Evolutionary conservation across 1,140 invertebrate species (phyloP), one percentile per base, ranked within the genome.

Genomic region (Drosophila subpulchrella): DNA sequence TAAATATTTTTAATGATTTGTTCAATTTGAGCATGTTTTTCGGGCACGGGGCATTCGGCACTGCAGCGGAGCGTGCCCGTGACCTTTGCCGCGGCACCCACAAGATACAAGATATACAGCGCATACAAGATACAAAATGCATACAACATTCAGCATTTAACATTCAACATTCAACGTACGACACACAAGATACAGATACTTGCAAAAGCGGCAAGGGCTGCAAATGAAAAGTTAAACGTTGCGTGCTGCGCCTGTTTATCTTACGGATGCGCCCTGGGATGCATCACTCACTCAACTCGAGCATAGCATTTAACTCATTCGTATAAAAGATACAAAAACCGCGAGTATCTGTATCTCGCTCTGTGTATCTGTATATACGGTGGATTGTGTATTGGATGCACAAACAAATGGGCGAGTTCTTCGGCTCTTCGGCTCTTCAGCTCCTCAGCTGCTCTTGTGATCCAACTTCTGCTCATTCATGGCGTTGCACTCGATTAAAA

Each of bases 271-370:
- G 84, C 84, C 84, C 85, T 88, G 80, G 84, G 84, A 89, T 84
- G 84, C 84, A 88, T 88, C 84, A 88, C 84, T 88, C 84, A 88
- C 83, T 89, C 84, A 88, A 84, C 84, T 89, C 84, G 84, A 89
- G 84, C 84, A 78, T 88, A 89, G 76, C 80, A 89, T 89, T 88
- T 89, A 89, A 88, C 84, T 88, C 83, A 86, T 88, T 88, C 84
- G 84, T 89, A 88, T 84, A 89, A 88, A 89, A 89, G 76, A 88
- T 89, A 84, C 71, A 71, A 71, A 55, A 71, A 70, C 67, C 67
- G 67, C 67, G 67, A 70, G 50, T 41, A 39, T 66, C 17, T 67
- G 48, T 34, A 30, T 11, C 10, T 20, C 17, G 10, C 15, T 20
- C 17, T 5, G 1, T 11, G 17, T 11, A 12, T 11, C n/a, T 30